Percentiles rank a stretch among this genome's conserved stretches.
These are phyloP conservation scores for Halcyon badia DNA, from an alignment of 2,797 vertebrate species.

Conservation along the genomic window DNA sequence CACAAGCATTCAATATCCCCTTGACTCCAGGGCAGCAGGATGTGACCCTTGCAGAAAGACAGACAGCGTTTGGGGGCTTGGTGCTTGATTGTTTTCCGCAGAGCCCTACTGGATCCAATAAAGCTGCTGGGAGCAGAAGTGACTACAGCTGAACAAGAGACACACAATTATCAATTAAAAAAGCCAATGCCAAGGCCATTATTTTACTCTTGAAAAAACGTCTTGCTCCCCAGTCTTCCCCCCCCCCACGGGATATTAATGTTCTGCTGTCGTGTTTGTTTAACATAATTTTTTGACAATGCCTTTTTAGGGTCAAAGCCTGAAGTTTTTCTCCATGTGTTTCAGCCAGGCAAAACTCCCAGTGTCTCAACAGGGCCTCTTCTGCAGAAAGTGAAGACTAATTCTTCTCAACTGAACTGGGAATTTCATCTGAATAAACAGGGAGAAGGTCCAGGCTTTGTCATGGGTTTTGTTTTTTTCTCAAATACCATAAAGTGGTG, in stretches of 20 bases:
- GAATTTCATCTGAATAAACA: slow-evolving; percentile 33
- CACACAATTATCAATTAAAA: slow-evolving; percentile 53
- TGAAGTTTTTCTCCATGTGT: slow-evolving; percentile 51
- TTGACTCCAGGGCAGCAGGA: background rate
- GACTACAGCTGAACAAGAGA: slow-evolving; percentile 56
- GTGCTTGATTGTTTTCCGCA: slow-evolving; percentile 47
- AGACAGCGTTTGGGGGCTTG: background rate
- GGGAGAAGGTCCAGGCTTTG: background rate
- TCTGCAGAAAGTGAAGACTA: background rate
- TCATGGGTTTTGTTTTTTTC: background rate
- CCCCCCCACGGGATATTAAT: slow-evolving; percentile 38
- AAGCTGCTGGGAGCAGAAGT: slow-evolving; percentile 5
- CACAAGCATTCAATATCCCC: background rate
- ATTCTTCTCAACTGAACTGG: slow-evolving; percentile 25
- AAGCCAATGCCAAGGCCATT: background rate
- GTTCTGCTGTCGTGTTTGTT: slow-evolving; percentile 38
- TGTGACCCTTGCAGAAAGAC: background rate
- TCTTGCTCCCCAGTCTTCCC: background rate
- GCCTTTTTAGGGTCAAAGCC: slow-evolving; percentile 55
- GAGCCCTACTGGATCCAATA: slow-evolving; percentile 39
- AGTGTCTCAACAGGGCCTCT: background rate
- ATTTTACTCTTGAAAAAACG: slow-evolving; percentile 45
- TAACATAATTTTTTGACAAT: slow-evolving; percentile 41
- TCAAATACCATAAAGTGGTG: background rate
- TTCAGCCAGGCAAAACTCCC: slow-evolving; percentile 41